Evolutionary conservation across 2,888 invertebrate species (phyloP), one percentile per base, ranked within the genome.

Genomic region (Ramazzottius varieornatus): DNA sequence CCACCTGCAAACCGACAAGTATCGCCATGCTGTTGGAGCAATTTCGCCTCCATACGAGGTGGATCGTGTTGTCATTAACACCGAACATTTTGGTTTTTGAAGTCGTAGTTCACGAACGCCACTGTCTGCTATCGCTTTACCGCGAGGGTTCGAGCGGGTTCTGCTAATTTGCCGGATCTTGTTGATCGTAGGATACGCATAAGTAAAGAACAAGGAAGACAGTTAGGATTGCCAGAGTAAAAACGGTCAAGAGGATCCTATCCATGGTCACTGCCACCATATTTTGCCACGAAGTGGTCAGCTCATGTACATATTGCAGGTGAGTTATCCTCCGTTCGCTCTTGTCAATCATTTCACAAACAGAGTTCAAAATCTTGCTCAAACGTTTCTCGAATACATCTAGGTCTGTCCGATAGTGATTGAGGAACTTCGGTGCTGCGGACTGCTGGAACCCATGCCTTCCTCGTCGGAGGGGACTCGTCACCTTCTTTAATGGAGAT

Each of bases 261-360:
- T 40, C 40, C 40, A 40, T 40, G 8, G 40, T 13, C 8, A 40
- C 40, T 8, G 40, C 40, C 40, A 40, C 40, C n/a, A n/a, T n/a
- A 40, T 20, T 40, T 20, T 40, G 40, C 40, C 40, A 40, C 40
- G 8, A 8, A 8, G 8, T 8, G 20, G 40, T 40, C 40, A 40
- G 20, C 40, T 40, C 8, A 20, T 40, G 8, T 20, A 40, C 20
- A 8, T 40, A 8, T 20, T 40, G 8, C 8, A 13, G 8, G 40
- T 20, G 8, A 8, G 20, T 40, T 20, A 40, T 8, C 40, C 54
- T 8, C 29, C 29, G 13, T 29, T 54, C 54, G 29, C 54, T 54
- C 29, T 54, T 54, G 4, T 54, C 54, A 54, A 54, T 54, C 54
- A 54, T 54, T 16, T 54, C 54, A 54, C 54, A 54, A 24, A 54